These are phyloP conservation scores for Drosophila trapezifrons DNA, from an alignment of 1,140 invertebrate species.

Conservation along the genomic window DNA sequence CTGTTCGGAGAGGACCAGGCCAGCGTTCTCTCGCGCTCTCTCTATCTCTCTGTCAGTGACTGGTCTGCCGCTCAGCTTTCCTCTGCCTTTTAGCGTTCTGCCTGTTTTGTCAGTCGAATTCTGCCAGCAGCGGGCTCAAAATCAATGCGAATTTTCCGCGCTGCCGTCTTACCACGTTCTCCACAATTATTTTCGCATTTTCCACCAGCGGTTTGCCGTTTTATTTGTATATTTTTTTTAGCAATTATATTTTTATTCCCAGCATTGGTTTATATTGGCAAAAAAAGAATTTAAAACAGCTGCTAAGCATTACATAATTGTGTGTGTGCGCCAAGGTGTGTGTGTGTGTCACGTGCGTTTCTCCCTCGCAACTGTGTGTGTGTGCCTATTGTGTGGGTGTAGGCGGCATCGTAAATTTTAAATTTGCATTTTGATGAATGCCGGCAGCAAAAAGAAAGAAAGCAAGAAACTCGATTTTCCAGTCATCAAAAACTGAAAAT, in stretches of 20 bases:
- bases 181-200: slow-evolving; percentile 18
- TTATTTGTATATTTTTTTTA: slow-evolving; percentile 2
- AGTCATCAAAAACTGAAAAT: background rate
- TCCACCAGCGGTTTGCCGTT: slow-evolving; percentile 6
- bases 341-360: slow-evolving; percentile 39
- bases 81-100: slow-evolving; percentile 8
- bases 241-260: background rate
- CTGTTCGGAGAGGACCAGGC: background rate
- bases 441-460: slow-evolving; percentile 10
- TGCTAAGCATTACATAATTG: slow-evolving; percentile 67
- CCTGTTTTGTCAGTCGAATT: slow-evolving; percentile 32
- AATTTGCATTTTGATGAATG: slow-evolving; percentile 19
- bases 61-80: slow-evolving; percentile 12
- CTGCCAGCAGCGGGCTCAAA: slow-evolving; percentile 37
- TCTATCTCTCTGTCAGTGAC: background rate
- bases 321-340: background rate
- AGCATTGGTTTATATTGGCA: slow-evolving; percentile 21
- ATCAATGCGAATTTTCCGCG: slow-evolving; percentile 45
- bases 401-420: slow-evolving; percentile 19
- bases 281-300: slow-evolving; percentile 23
- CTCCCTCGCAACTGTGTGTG: slow-evolving; percentile 4
- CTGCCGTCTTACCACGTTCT: slow-evolving; percentile 26
- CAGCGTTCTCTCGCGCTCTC: background rate
- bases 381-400: slow-evolving; percentile 11
- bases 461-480: slow-evolving; percentile 2